Percentiles rank a stretch among this genome's conserved stretches.
Conservation (phyloP, 1,140 invertebrate genomes). For the Platyscapa corneri region DNA sequence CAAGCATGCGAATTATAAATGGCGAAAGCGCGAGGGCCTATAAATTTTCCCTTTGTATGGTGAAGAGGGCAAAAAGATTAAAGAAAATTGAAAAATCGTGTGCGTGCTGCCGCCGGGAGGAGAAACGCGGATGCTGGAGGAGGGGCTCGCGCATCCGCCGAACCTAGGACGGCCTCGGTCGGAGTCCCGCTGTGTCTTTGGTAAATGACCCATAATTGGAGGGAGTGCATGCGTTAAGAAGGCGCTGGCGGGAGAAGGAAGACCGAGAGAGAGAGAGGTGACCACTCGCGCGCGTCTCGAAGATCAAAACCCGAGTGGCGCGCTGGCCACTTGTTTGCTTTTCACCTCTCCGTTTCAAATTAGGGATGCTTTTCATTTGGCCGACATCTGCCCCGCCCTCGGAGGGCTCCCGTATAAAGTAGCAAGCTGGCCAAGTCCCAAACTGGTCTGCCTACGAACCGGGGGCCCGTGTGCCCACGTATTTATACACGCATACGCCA, state of each 20-base stretch:
- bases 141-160: not conserved
- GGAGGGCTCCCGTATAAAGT: conserved; percentile 57
- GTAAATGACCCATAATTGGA: conserved; percentile 55
- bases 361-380: conserved; percentile 61
- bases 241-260: not conserved
- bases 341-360: conserved; percentile 59
- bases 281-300: conserved; percentile 5
- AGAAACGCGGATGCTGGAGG: not conserved
- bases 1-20: conserved; percentile 31
- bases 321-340: conserved; percentile 55
- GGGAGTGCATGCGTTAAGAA: conserved; percentile 43
- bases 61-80: not conserved
- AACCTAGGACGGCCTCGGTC: not conserved
- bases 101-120: not conserved
- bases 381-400: conserved; percentile 59
- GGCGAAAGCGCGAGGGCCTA: not conserved
- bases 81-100: conserved; percentile 46
- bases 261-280: not conserved
- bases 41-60: conserved; percentile 33
- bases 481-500: conserved; percentile 29
- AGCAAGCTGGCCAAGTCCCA: conserved; percentile 23
- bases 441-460: conserved; percentile 29
- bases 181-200: conserved; percentile 50
- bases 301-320: conserved; percentile 34
- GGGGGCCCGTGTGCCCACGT: not conserved